Evolutionary conservation across 2,113 vertebrate species (phyloP), one percentile per base, ranked within the genome.

Genomic region (Engraulis encrasicolus): DNA sequence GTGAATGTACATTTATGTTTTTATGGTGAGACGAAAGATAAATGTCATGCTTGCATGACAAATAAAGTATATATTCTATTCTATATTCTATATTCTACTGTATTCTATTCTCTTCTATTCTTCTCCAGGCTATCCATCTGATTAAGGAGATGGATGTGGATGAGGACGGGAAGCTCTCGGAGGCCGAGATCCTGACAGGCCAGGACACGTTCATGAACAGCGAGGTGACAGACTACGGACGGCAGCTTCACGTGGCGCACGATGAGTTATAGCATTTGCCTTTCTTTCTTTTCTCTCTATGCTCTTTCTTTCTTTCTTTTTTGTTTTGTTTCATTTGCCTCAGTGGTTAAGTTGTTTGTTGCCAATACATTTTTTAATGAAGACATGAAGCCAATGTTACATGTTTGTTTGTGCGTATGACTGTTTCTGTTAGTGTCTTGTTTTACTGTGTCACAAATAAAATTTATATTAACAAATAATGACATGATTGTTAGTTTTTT

Each of bases 161-260:
- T 85, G 94, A 88, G 20, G 97, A 99, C 74, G 92, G 91, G 19
- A 95, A 92, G 89, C 95, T 99, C 49, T 97, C 97, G 0, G 93
- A 95, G 85, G 90, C 85, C 4, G 98, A 99, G 93, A 95, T 99
- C 86, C 91, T 99, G 79, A 94, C 95, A 90, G 98, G 96, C 87
- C 95, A 96, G 88, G 97, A 99, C 78, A 94, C 95, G 77, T 99
- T 99, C 86, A 95, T 99, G 85, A 96, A 96, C 92, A 99, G 98
- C 0, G 98, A 99, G 95, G 98, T 98, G 66, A 99, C 98, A 0
- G 98, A 99, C 91, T 99, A 98, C 1, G 98, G 98, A 83, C 94
- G 97, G 82, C 97, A 95, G 83, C 90, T 95, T 77, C 93, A 94
- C 2, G 50, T 87, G n/a, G 82, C 89, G 18, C 95, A 94, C 5